Conservation (phyloP, 2,888 invertebrate species). For the Atethmia centrago region DNA sequence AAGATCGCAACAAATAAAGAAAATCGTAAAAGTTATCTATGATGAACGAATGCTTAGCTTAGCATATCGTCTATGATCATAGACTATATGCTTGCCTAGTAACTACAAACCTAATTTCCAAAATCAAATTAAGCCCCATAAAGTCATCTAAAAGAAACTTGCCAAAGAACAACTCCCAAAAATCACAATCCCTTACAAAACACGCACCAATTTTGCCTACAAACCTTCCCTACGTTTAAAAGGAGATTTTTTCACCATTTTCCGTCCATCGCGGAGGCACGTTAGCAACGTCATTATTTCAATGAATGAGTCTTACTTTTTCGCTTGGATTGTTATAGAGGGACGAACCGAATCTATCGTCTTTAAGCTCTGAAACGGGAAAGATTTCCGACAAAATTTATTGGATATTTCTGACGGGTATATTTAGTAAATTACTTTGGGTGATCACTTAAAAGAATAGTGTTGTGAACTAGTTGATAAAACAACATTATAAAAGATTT, state of each 20-base stretch:
- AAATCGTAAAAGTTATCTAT: no score
- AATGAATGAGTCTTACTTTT: conserved; percentile 79
- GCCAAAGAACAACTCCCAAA: not conserved
- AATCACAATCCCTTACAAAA: conserved; percentile 20
- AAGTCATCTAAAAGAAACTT: not conserved
- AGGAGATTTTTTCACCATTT: conserved; percentile 43
- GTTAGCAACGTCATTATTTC: conserved; percentile 77
- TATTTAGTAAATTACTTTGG: conserved; percentile 27
- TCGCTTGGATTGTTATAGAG: conserved; percentile 71
- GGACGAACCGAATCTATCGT: conserved; percentile 61
- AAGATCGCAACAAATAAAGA: no score
- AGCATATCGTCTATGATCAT: no score
- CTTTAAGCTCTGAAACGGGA: conserved; percentile 31
- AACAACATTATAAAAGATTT: not conserved
- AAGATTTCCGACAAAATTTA: conserved; percentile 43
- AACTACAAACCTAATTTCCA: no score
- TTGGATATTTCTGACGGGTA: conserved; percentile 29
- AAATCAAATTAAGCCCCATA: not conserved
- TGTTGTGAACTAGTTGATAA: not conserved
- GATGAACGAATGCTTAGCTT: no score
- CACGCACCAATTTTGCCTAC: conserved; percentile 5
- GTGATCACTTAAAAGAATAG: not conserved
- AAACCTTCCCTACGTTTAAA: conserved; percentile 38
- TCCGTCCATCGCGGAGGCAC: conserved; percentile 26
- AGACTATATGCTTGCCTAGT: no score